Percentiles rank a stretch among this genome's conserved stretches.
Evolutionary conservation across 1,140 invertebrate species (phyloP).

Genomic region (Aphelinus certus): DNA sequence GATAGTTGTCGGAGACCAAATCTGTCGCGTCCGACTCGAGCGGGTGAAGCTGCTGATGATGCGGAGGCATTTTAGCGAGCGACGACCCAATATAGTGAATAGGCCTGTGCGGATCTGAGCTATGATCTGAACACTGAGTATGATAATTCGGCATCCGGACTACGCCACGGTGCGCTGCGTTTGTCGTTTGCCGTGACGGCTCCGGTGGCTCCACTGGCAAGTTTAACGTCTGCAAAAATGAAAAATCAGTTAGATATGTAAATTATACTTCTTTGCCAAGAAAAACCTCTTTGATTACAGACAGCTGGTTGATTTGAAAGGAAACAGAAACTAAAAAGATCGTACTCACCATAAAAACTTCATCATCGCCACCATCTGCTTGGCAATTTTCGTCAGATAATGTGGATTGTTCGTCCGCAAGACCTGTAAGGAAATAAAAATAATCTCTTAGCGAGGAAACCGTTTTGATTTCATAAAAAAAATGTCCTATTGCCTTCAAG

Average conservation of each 20-base stretch:
- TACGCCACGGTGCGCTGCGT: conserved; percentile 63
- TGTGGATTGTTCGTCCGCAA: conserved; percentile 63
- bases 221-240: conserved; percentile 75
- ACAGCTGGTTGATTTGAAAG: too few species aligned
- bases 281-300: too few species aligned
- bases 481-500: conserved; percentile 9
- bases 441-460: too few species aligned
- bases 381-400: conserved; percentile 52
- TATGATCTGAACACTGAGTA: conserved; percentile 54
- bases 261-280: too few species aligned
- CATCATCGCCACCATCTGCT: conserved; percentile 80
- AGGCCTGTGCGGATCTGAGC: conserved; percentile 54
- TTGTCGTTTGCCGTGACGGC: conserved; percentile 72
- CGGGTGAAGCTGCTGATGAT: conserved; percentile 43
- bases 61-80: conserved; percentile 47
- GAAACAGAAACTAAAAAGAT: background rate
- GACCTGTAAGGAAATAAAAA: conserved; percentile 55
- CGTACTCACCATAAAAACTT: conserved; percentile 82
- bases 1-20: conserved; percentile 73
- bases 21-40: conserved; percentile 47
- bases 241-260: conserved; percentile 32
- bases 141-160: conserved; percentile 56
- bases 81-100: conserved; percentile 56
- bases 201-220: conserved; percentile 79
- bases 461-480: background rate